phyloP scores from a whole-genome alignment of 2,113 vertebrate species.

The Crotophaga sulcirostris region DNA sequence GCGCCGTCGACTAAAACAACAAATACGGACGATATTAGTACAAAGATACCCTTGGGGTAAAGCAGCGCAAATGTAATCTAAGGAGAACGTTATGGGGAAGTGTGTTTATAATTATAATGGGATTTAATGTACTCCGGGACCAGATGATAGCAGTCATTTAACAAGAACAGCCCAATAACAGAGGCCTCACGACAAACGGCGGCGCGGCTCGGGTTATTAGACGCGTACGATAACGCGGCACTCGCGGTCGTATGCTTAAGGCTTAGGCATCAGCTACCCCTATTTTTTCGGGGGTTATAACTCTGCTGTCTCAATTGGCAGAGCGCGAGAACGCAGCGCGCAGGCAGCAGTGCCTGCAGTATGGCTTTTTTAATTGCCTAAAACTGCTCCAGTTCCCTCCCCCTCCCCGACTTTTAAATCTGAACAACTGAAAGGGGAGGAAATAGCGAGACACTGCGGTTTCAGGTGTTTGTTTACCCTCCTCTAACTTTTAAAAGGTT shows the following conservation, averaged over 20 bases:
- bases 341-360: neutral
- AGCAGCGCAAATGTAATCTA: slow-evolving; percentile 71
- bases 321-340: neutral
- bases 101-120: slow-evolving; percentile 82
- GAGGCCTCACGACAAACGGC: slow-evolving; percentile 48
- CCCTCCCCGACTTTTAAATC: neutral
- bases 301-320: slow-evolving; percentile 1
- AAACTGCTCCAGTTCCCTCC: neutral
- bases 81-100: slow-evolving; percentile 72
- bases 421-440: neutral
- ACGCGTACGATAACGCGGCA: neutral
- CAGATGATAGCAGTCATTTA: slow-evolving; percentile 77
- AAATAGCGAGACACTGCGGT: neutral
- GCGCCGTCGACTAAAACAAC: slow-evolving; percentile 67
- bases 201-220: slow-evolving; percentile 29
- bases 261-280: slow-evolving; percentile 33
- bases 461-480: slow-evolving; percentile 56
- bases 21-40: slow-evolving; percentile 71
- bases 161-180: slow-evolving; percentile 69
- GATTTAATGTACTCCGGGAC: slow-evolving; percentile 79
- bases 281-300: slow-evolving; percentile 42
- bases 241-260: neutral
- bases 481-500: slow-evolving; percentile 45
- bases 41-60: slow-evolving; percentile 75
- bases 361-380: neutral